Percentiles rank a stretch among this genome's conserved stretches.
These are phyloP conservation scores for Amblyopsis rosae DNA, from an alignment of 2,113 vertebrate genomes.

Conservation along the genomic window DNA sequence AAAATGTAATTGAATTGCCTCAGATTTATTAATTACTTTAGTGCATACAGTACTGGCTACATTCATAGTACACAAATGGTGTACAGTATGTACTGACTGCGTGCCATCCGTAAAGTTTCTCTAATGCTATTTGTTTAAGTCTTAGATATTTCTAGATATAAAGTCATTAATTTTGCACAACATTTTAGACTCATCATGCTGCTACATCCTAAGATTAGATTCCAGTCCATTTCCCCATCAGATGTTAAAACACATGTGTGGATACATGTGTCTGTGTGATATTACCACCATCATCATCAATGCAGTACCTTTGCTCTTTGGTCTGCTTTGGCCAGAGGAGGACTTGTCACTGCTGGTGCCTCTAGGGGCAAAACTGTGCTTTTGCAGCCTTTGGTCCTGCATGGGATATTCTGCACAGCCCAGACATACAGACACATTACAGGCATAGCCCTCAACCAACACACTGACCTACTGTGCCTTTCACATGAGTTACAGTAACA, in stretches of 20 bases:
- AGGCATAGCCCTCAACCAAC: slow-evolving; percentile 8
- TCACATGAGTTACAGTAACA: background rate
- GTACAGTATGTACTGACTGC: too few relatives aligned
- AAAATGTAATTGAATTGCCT: background rate
- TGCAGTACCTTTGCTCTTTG: slow-evolving; percentile 90
- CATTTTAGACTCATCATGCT: too few relatives aligned
- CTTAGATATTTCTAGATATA: too few relatives aligned
- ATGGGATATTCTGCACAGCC: slow-evolving; percentile 77
- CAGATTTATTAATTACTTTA: background rate
- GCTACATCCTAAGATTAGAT: background rate
- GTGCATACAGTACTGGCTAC: background rate
- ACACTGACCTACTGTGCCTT: background rate
- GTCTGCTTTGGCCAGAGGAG: slow-evolving; percentile 89
- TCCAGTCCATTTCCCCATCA: slow-evolving; percentile 24
- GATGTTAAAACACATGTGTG: background rate
- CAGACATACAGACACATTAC: slow-evolving; percentile 53
- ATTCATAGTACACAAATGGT: too few relatives aligned
- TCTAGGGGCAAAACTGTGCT: slow-evolving; percentile 89
- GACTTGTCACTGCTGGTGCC: slow-evolving; percentile 84
- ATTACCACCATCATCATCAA: background rate
- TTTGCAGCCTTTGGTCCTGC: slow-evolving; percentile 91
- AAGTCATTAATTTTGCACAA: background rate
- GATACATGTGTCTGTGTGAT: background rate
- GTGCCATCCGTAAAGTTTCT: background rate
- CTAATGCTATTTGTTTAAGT: background rate